Conservation (phyloP, 2,888 invertebrate species). For the Reticulitermes lucifugus region DNA sequence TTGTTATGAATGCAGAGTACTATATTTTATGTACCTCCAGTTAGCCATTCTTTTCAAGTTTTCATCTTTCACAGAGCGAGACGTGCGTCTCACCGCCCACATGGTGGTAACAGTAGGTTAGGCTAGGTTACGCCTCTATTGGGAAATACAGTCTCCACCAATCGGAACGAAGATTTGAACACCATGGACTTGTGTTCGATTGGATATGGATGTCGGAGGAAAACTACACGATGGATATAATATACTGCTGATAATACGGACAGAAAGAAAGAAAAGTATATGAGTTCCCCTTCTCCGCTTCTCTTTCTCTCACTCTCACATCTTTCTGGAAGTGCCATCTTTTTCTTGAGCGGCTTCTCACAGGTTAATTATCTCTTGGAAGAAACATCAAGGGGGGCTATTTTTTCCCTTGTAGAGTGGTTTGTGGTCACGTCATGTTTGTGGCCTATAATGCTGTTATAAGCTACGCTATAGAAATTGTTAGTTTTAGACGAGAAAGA, state of each 20-base stretch:
- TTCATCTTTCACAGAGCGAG: not conserved
- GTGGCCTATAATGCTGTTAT: not conserved
- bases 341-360: slow-evolving; percentile 13
- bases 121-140: slow-evolving; percentile 42
- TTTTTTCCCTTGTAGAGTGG: slow-evolving; percentile 20
- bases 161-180: slow-evolving; percentile 36
- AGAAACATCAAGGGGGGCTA: not conserved
- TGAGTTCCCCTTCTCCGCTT: not conserved
- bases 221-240: slow-evolving; percentile 33
- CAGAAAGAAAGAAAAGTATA: slow-evolving; percentile 30
- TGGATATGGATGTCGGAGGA: slow-evolving; percentile 48
- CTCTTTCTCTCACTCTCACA: not conserved
- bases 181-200: slow-evolving; percentile 44
- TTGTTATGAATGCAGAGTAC: not conserved
- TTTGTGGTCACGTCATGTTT: slow-evolving; percentile 28
- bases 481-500: slow-evolving; percentile 22
- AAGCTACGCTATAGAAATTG: slow-evolving; percentile 29
- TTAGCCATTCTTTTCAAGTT: not conserved
- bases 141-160: slow-evolving; percentile 39
- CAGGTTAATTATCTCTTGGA: slow-evolving; percentile 49
- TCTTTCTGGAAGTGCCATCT: slow-evolving; percentile 24
- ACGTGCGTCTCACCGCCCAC: slow-evolving; percentile 24
- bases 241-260: slow-evolving; percentile 44
- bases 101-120: slow-evolving; percentile 27
- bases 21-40: not conserved